Percentiles rank a stretch among this genome's conserved stretches.
phyloP scores from a whole-genome alignment of 2,888 invertebrate species.

The Zaprionus bogoriensis region DNA sequence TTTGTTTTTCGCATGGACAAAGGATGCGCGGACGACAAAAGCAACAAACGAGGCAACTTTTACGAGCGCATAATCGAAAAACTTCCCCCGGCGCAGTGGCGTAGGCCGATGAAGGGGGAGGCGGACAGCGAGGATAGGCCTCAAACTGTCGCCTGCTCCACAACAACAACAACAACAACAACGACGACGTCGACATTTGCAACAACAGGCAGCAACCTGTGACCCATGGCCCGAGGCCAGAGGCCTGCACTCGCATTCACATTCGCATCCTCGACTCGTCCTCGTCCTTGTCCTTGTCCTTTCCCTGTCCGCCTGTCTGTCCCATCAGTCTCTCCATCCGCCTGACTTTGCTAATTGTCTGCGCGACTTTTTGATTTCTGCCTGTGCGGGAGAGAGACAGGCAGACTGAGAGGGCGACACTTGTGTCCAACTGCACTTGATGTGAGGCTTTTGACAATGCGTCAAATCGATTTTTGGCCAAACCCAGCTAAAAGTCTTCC shows the following conservation, averaged over 20 bases:
- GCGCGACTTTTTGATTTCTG: conserved; percentile 52
- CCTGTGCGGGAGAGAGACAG: background rate
- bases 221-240: conserved; percentile 2
- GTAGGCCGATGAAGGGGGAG: background rate
- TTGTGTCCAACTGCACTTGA: background rate
- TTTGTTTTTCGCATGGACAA: conserved; percentile 58
- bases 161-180: conserved; percentile 17
- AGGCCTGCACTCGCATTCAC: background rate
- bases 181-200: conserved; percentile 36
- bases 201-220: conserved; percentile 41
- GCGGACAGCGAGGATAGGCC: conserved; percentile 33
- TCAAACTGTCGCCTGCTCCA: conserved; percentile 39
- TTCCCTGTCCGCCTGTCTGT: background rate
- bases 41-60: conserved; percentile 67
- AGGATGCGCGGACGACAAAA: conserved; percentile 48
- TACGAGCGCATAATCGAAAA: conserved; percentile 75
- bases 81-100: conserved; percentile 38
- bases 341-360: conserved; percentile 56
- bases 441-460: background rate
- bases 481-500: background rate
- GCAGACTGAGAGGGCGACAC: background rate
- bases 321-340: background rate
- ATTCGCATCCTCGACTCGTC: background rate
- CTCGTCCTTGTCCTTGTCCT: conserved; percentile 3
- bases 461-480: background rate